Evolutionary conservation across 1,140 invertebrate genomes (phyloP).

Genomic region (Tetranychus cinnabarinus): DNA sequence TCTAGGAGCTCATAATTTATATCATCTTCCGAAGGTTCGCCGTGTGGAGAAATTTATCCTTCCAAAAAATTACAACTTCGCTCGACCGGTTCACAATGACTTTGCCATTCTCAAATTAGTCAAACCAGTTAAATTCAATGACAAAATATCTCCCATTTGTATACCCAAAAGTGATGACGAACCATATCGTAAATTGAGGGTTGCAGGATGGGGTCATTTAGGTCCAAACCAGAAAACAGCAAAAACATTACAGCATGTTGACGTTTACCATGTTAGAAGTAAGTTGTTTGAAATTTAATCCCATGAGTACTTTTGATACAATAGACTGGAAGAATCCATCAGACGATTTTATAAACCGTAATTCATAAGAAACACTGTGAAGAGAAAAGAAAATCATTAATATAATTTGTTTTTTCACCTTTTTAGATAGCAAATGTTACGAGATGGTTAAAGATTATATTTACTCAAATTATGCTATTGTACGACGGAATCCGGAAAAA

Average conservation of each 20-base stretch:
- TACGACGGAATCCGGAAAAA: not conserved
- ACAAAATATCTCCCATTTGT: conserved; percentile 13
- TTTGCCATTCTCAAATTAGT: conserved; percentile 53
- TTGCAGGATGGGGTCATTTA: conserved; percentile 28
- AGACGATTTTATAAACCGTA: no score
- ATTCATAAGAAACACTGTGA: not conserved
- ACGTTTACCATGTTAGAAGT: not conserved
- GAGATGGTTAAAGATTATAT: not conserved
- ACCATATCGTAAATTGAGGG: conserved; percentile 12
- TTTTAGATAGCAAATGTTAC: not conserved
- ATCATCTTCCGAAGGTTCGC: not conserved
- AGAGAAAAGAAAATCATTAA: not conserved
- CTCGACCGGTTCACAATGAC: conserved; percentile 8
- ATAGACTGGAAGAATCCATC: not conserved
- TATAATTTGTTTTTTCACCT: not conserved
- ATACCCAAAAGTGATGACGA: conserved; percentile 12
- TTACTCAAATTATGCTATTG: not conserved
- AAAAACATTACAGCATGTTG: not conserved
- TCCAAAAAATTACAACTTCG: not conserved
- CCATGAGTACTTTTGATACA: not conserved
- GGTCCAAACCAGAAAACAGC: not conserved
- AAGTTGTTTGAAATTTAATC: not conserved
- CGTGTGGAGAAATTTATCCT: not conserved
- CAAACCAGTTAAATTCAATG: conserved; percentile 27
- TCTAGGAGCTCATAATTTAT: not conserved